Base-by-base conservation (phyloP, 37 sponge, comb jelly and placozoan genomes). In the Agelas oroides region DNA sequence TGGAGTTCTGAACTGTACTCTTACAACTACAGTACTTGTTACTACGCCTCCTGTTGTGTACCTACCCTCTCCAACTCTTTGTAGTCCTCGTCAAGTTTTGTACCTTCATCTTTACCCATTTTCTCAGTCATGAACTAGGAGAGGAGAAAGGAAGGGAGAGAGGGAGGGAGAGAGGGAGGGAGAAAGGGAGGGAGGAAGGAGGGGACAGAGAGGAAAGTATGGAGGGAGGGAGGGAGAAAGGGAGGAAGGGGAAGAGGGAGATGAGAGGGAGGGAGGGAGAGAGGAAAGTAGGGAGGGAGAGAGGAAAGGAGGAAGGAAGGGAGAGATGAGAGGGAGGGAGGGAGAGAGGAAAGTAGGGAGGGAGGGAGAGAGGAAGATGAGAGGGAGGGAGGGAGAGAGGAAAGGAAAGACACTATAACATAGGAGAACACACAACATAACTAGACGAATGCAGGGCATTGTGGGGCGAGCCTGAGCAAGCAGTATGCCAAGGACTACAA, bases 111-210 rank as follows among this genome's bases (percentile, higher is more conserved):
- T 28, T 93, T 95, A 33, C 95, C 93, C 62, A 94, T 85, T 77
- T 97, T 97, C 86, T 97, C 98, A 60, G 86, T 93, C 84, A 97
- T 87, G 40, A 70, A 95, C 98, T 97, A 73, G 52, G 55, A 13
- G 33, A 2, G 27, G 1, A 20, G 35, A 33, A 34, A 12, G 27
- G 14, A 13, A 25, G 27, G 73, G 36, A 73, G 76, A 20, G 58
- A 52, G 20, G 24, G 80, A 5, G 14, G 14, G 62, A 68, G 35
- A 12, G 2, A 18, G 35, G 38, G 35, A 39, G 37, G 8, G 41
- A 21, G 17, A 55, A 31, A 6, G 19, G 3, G 1, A 12, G 17
- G 33, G 1, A 8, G 8, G 46, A 8, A 8, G 8, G 46, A 8
- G 8, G 8, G 46, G 46, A 8, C 3, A 8, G 8, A 8, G 46